Conservation (phyloP, 35 echinoderm and acorn worm species). For the Strongylocentrotus purpuratus region DNA sequence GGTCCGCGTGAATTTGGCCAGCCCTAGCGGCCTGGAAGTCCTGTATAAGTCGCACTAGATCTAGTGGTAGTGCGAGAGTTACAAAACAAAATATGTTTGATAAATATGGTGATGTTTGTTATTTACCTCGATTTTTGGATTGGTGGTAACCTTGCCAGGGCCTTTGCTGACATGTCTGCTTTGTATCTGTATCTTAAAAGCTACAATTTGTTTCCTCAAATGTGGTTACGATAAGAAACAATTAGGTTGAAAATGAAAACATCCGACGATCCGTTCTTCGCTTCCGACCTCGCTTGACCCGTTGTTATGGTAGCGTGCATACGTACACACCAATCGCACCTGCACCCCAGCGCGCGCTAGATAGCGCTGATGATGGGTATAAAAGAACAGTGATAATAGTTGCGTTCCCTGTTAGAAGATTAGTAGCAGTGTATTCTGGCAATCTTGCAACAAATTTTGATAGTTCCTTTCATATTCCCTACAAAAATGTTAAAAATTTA, state of each 20-base stretch:
- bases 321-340: background rate
- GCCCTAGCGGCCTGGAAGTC: background rate
- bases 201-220: background rate
- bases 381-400: too few relatives aligned
- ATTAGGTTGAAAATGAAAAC: background rate
- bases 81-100: background rate
- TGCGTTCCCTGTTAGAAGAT: too few relatives aligned
- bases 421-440: too few relatives aligned
- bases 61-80: background rate
- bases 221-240: background rate
- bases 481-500: too few relatives aligned
- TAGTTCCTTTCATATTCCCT: too few relatives aligned
- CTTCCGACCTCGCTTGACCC: background rate
- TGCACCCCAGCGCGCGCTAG: too few relatives aligned
- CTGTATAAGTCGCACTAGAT: background rate
- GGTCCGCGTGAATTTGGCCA: background rate
- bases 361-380: too few relatives aligned
- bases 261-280: background rate
- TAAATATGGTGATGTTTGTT: background rate
- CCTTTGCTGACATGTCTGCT: constrained; percentile 72
- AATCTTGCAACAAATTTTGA: too few relatives aligned
- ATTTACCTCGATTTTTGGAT: constrained; percentile 63
- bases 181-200: background rate
- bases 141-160: constrained; percentile 78
- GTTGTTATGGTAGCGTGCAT: constrained; percentile 27